Evolutionary conservation across 2,113 vertebrate species (phyloP), one percentile per base, ranked within the genome.

Genomic region (Carassius auratus): DNA sequence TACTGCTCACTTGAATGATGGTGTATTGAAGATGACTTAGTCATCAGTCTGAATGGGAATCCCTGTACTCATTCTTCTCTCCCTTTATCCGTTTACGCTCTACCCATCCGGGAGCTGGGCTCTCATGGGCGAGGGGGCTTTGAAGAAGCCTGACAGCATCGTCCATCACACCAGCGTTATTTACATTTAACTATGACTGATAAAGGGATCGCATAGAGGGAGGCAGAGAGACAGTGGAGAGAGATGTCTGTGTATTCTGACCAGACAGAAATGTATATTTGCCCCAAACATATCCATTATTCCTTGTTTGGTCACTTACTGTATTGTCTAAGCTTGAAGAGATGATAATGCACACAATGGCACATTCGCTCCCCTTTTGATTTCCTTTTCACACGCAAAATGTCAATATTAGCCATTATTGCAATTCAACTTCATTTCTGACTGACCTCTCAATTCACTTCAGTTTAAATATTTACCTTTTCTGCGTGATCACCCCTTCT

Each of bases 161-260:
- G 75, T 88, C 84, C 48, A 88, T 88, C 87, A 88, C 42, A 14
- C 68, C 71, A 61, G 38, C 84, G 38, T 85, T 85, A 86, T 78
- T 84, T 84, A 84, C 84, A 76, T 86, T 84, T 76, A 84, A 81
- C 69, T 81, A 68, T 86, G 84, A 83, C 55, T 84, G 62, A 86
- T 87, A 87, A 80, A 21, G n/a, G 73, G 55, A 23, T 42, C 8
- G 21, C 21, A 61, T n/a, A 4, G 21, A 61, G 21, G 57, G 8
- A 61, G 57, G 21, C 57, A 76, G 23, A 79, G 38, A 81, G 55
- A 21, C 23, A 23, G 85, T 9, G 64, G 77, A 5, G 19, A 45
- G 61, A 50, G 78, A 33, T 33, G 50, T 90, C 89, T 89, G 85
- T 88, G 86, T 8, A 90, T 85, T 89, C 86, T 76, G 42, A 76